Evolutionary conservation across 2,113 vertebrate species (phyloP).

Genomic region (Eclectus roratus): DNA sequence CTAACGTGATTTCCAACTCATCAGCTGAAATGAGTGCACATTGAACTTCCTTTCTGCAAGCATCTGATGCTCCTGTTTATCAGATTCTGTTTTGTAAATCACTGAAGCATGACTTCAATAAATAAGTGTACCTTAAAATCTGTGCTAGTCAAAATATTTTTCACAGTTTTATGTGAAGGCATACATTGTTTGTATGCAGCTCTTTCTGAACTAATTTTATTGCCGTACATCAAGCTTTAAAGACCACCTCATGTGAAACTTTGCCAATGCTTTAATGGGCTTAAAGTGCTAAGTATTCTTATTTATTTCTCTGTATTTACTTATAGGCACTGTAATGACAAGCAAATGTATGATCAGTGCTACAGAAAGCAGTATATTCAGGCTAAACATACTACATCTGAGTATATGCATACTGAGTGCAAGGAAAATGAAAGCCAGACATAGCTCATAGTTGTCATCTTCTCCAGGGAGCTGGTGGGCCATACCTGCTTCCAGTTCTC

Average conservation of each 20-base stretch:
- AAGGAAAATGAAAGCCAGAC: background rate
- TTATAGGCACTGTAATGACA: slow-evolving; percentile 26
- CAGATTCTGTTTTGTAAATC: slow-evolving; percentile 68
- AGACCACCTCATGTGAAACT: slow-evolving; percentile 59
- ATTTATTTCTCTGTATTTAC: slow-evolving; percentile 67
- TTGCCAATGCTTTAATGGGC: slow-evolving; percentile 64
- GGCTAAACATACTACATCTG: background rate
- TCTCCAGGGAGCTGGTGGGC: background rate
- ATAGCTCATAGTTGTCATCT: rapidly evolving
- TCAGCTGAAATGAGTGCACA: slow-evolving; percentile 29
- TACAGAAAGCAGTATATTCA: slow-evolving; percentile 25
- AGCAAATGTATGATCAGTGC: slow-evolving; percentile 34
- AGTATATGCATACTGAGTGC: background rate
- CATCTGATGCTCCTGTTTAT: slow-evolving; percentile 70
- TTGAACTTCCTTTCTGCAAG: slow-evolving; percentile 37
- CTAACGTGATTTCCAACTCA: slow-evolving; percentile 32
- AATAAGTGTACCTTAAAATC: slow-evolving; percentile 54
- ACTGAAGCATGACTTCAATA: slow-evolving; percentile 72
- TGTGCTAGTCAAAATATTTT: slow-evolving; percentile 48
- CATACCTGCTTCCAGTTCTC: background rate
- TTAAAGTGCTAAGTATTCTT: slow-evolving; percentile 63
- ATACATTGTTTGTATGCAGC: slow-evolving; percentile 54
- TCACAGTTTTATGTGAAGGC: slow-evolving; percentile 35
- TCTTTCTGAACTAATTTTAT: slow-evolving; percentile 69
- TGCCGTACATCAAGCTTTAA: slow-evolving; percentile 60